These are phyloP conservation scores for Trinectes maculatus DNA, from an alignment of 2,113 vertebrate species.

Conservation along the genomic window DNA sequence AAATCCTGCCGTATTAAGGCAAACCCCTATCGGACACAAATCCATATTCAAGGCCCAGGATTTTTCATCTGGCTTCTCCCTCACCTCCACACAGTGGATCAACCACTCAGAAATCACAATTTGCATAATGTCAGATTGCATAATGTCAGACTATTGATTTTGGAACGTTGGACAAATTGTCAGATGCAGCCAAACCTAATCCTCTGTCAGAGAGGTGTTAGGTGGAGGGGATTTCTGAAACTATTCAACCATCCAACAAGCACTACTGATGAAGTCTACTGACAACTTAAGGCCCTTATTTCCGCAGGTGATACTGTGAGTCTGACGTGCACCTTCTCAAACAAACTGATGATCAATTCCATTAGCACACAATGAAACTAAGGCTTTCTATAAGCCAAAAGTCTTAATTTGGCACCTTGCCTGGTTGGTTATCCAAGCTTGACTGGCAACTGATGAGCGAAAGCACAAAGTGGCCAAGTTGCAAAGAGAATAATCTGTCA, in stretches of 20 bases:
- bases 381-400: background rate
- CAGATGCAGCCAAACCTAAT: background rate
- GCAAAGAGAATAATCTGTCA: background rate
- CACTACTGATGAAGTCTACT: background rate
- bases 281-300: background rate
- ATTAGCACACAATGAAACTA: slow-evolving; percentile 2
- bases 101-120: too few species aligned
- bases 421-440: slow-evolving; percentile 1
- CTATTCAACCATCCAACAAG: background rate
- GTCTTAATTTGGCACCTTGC: background rate
- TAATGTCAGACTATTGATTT: too few species aligned
- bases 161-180: background rate
- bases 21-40: too few species aligned
- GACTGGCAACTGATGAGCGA: background rate
- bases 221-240: background rate
- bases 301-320: background rate
- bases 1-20: too few species aligned
- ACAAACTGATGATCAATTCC: slow-evolving; percentile 10
- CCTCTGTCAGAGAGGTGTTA: background rate
- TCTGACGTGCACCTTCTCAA: background rate
- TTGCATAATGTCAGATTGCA: too few species aligned
- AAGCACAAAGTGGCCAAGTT: background rate
- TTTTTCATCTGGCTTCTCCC: background rate
- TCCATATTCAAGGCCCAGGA: too few species aligned
- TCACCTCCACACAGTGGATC: too few species aligned